A percentile compares a stretch with the other conserved stretches of the same genome.
Conservation (phyloP, 2,888 invertebrate genomes). For the Sturmia bella region DNA sequence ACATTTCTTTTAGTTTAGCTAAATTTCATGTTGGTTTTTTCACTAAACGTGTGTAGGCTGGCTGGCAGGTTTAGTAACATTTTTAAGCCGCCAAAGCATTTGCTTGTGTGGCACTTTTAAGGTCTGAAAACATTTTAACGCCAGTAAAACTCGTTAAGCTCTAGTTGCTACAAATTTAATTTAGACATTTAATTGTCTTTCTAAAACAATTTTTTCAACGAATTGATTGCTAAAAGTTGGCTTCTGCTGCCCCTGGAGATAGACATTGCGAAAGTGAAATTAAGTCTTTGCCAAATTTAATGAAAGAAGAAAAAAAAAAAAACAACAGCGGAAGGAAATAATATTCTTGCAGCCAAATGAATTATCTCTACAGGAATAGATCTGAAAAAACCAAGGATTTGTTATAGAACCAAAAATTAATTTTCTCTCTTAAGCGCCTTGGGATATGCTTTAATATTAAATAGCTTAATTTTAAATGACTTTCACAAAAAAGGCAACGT, state of each 20-base stretch:
- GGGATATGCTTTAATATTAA: conserved; percentile 38
- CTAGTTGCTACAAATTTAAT: conserved; percentile 8
- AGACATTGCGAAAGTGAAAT: neutral
- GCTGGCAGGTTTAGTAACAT: neutral
- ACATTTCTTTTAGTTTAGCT: conserved; percentile 12
- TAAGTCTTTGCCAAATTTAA: conserved; percentile 5
- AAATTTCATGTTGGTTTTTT: neutral
- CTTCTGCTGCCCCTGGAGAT: neutral
- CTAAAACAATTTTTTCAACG: neutral
- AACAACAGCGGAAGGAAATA: neutral
- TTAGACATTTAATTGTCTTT: neutral
- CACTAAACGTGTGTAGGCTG: neutral
- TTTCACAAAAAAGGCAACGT: no score
- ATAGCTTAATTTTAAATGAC: no score
- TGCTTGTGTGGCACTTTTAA: conserved; percentile 22
- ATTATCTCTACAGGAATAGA: neutral
- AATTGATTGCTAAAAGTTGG: conserved; percentile 1
- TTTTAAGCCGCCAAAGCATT: neutral
- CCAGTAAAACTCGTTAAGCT: conserved; percentile 1
- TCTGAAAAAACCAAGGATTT: neutral
- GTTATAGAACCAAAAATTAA: neutral
- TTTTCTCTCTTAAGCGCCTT: conserved; percentile 19
- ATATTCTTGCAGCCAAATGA: neutral
- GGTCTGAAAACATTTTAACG: conserved; percentile 20
- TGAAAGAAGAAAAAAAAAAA: neutral